Evolutionary conservation across 2,113 vertebrate genomes (phyloP).

Genomic region (Apus apus): DNA sequence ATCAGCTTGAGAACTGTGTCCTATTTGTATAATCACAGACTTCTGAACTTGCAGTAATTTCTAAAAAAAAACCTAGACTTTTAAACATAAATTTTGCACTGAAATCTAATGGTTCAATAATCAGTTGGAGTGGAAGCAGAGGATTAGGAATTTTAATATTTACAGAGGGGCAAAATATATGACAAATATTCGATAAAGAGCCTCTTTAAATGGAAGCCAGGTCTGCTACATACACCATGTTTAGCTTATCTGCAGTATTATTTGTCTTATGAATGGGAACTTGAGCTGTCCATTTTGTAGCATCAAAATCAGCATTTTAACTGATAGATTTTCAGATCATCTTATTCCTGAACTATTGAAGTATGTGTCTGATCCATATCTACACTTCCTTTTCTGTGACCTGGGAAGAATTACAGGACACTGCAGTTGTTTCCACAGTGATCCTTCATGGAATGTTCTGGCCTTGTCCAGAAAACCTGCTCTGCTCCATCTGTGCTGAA

Average conservation of each 20-base stretch:
- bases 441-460: background rate
- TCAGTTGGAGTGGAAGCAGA: background rate
- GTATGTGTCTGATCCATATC: background rate
- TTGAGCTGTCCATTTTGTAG: background rate
- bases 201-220: background rate
- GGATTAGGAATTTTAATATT: background rate
- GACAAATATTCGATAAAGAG: background rate
- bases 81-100: background rate
- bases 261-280: background rate
- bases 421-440: background rate
- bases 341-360: background rate
- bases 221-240: background rate
- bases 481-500: background rate
- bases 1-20: background rate
- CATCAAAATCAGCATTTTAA: background rate
- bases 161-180: background rate
- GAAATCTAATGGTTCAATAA: background rate
- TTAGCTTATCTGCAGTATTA: background rate
- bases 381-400: background rate
- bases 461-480: background rate
- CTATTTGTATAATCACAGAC: background rate
- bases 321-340: background rate
- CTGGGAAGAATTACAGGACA: background rate
- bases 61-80: background rate
- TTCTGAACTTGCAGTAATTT: background rate